Base-by-base conservation (phyloP, 2,113 vertebrate species). In the Festucalex cinctus region DNA sequence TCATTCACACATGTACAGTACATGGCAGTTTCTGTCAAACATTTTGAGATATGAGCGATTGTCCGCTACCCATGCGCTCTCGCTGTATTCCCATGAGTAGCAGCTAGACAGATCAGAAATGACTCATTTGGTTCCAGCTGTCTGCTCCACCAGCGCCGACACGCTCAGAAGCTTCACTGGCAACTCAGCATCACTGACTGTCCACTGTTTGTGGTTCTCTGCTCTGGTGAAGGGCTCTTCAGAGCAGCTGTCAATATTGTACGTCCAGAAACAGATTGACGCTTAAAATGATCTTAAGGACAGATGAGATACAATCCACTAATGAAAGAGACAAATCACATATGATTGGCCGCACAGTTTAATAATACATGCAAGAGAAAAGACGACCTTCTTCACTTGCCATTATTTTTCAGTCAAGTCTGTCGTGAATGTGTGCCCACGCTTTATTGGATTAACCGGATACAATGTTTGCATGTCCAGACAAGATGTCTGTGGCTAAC, bases 161-260 rank as follows among this genome's bases (percentile, higher is more conserved):
- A 76, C 12, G 68, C 64, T 71, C 68, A 17, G 17, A 61, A 41
- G 39, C 58, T 71, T 79, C 60, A 48, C 58, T 66, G 24, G 17
- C 36, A 37, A 63, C 62, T 74, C 69, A 68, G 63, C 59, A n/a
- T 60, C 64, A 69, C 69, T 41, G 68, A 67, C 69, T 41, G 79
- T 77, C 74, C 74, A 43, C 35, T 14, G 61, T 71, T 66, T 73
- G 68, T 69, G 71, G 54, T 72, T 63, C 73, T 70, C 68, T 16
- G 51, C 64, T 79, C 63, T 46, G 56, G 26, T 63, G 73, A 79
- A 71, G 68, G 44, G 62, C 43, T 78, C 64, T 72, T 79, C 73
- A 76, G 75, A 85, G 77, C 78, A 83, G 54, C 69, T 76, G 77
- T 83, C 85, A 80, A 70, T 68, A 72, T 72, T 60, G 77, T 66